Conservation (phyloP, 1,140 invertebrate species). For the Drosophila asahinai region DNA sequence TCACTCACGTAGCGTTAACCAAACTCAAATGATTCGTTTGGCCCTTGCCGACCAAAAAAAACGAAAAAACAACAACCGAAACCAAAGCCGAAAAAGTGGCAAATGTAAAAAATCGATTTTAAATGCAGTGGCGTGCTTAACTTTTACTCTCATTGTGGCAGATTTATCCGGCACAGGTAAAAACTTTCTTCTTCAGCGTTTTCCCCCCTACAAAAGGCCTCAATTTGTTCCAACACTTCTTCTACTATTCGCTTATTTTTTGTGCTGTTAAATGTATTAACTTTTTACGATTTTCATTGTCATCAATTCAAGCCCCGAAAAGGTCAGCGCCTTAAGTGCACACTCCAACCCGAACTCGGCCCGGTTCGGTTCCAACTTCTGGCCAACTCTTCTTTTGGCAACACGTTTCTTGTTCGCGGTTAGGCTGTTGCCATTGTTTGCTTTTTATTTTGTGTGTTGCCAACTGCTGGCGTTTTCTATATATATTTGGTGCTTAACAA, state of each 20-base stretch:
- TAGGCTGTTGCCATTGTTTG: conserved; percentile 47
- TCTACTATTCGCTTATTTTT: conserved; percentile 14
- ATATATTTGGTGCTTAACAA: conserved; percentile 25
- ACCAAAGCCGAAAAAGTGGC: conserved; percentile 1
- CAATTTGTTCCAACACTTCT: conserved; percentile 36
- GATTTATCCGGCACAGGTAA: conserved; percentile 28
- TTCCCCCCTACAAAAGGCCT: conserved; percentile 9
- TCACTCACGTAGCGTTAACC: conserved; percentile 65
- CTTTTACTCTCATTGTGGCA: conserved; percentile 70
- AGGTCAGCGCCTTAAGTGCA: conserved; percentile 64
- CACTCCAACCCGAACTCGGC: conserved; percentile 6
- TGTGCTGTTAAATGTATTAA: conserved; percentile 20
- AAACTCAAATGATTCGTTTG: conserved; percentile 34
- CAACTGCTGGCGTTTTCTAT: conserved; percentile 31
- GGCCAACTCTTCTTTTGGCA: conserved; percentile 63
- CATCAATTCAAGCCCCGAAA: conserved; percentile 44
- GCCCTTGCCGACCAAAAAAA: conserved; percentile 25
- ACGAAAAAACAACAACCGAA: not conserved
- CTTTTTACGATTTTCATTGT: conserved; percentile 44
- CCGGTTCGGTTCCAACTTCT: conserved; percentile 18
- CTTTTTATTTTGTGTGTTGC: conserved; percentile 27
- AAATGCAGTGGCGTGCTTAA: conserved; percentile 58
- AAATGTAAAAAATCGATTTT: conserved; percentile 69
- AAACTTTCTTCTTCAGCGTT: conserved; percentile 52
- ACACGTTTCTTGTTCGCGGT: conserved; percentile 56